phyloP scores from a whole-genome alignment of 1,140 invertebrate species.

The Trichonephila clavipes region DNA sequence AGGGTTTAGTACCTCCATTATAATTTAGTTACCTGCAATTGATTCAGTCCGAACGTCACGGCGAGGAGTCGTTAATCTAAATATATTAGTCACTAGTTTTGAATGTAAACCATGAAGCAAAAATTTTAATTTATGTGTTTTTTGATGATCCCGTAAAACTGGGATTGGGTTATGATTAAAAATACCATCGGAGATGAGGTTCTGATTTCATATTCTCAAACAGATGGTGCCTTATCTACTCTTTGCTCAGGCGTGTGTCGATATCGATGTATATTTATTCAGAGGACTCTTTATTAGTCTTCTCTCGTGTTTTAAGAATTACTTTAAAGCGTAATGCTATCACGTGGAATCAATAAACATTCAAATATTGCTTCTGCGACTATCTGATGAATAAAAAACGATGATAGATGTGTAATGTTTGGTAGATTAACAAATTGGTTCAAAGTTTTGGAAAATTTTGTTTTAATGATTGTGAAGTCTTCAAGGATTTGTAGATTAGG shows the following conservation, averaged over 20 bases:
- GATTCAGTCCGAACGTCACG: too few species aligned
- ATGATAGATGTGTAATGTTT: too few species aligned
- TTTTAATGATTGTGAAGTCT: too few species aligned
- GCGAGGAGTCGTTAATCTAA: background rate
- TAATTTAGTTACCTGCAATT: too few species aligned
- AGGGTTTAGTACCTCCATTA: too few species aligned
- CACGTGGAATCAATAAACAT: conserved; percentile 7
- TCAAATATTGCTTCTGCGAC: background rate
- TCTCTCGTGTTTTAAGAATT: background rate
- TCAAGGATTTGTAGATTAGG: too few species aligned
- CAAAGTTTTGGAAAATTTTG: too few species aligned
- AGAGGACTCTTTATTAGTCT: background rate
- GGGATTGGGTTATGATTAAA: background rate
- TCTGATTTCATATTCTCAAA: background rate
- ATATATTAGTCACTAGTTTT: background rate
- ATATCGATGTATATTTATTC: background rate
- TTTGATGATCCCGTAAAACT: background rate
- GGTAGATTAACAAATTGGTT: too few species aligned
- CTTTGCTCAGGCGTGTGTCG: background rate
- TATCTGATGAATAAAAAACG: background rate
- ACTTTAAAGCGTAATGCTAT: background rate
- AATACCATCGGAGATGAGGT: background rate
- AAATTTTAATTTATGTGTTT: background rate
- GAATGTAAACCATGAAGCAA: background rate
- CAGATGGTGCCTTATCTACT: background rate